A percentile compares a stretch with the other conserved stretches of the same genome.
These are phyloP conservation scores for Trichogramma dendrolimi DNA, from an alignment of 2,888 invertebrate species.

Conservation along the genomic window DNA sequence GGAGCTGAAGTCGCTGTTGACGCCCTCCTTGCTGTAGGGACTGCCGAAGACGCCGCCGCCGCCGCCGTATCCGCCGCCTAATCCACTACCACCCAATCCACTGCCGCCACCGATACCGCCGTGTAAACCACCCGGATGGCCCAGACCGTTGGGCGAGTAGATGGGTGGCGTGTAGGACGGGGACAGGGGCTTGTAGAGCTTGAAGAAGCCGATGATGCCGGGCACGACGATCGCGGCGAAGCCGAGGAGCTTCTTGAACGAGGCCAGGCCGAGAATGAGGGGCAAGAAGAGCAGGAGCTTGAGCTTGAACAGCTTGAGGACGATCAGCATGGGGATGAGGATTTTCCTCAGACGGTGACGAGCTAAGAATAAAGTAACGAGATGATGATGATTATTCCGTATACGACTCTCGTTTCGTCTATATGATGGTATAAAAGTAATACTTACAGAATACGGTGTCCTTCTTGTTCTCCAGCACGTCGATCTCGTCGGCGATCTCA, in stretches of 20 bases:
- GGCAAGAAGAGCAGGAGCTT: constrained; percentile 78
- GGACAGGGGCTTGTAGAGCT: constrained; percentile 72
- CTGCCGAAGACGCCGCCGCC: not conserved
- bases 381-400: not conserved
- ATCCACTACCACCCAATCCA: no score
- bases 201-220: constrained; percentile 79
- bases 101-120: constrained; percentile 46
- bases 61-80: not conserved
- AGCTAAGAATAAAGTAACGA: constrained; percentile 55
- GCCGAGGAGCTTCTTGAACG: constrained; percentile 79
- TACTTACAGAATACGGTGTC: constrained; percentile 76
- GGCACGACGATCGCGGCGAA: constrained; percentile 76
- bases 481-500: constrained; percentile 78
- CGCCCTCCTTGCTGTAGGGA: no score
- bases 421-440: not conserved
- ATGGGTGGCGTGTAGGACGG: constrained; percentile 57
- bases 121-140: constrained; percentile 58
- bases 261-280: constrained; percentile 75
- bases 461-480: constrained; percentile 77
- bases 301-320: constrained; percentile 79
- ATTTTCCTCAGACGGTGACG: constrained; percentile 77
- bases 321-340: constrained; percentile 75
- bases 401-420: no score
- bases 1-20: no score
- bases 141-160: constrained; percentile 72